These are phyloP conservation scores for Telenomus remus DNA, from an alignment of 1,140 invertebrate species.

Conservation along the genomic window DNA sequence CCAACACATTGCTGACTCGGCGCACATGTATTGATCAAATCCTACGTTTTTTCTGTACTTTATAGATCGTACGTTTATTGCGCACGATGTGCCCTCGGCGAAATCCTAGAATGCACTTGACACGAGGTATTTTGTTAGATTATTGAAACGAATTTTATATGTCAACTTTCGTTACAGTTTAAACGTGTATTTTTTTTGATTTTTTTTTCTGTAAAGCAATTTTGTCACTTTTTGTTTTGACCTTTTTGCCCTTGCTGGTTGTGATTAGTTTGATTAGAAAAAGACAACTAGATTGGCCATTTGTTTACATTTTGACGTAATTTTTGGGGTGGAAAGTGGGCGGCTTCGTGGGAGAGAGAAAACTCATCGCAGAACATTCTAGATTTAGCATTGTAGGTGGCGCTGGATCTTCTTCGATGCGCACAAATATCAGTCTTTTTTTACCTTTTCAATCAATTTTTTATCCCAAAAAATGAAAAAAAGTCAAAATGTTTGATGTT, in stretches of 20 bases:
- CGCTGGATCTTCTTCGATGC: slow-evolving; percentile 26
- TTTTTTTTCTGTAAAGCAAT: background rate
- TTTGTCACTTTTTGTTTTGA: background rate
- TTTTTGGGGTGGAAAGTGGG: slow-evolving; percentile 28
- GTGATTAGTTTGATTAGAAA: background rate
- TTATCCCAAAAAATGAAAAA: background rate
- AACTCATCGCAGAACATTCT: slow-evolving; percentile 59
- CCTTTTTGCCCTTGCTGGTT: background rate
- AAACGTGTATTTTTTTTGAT: background rate
- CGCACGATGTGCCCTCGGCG: slow-evolving; percentile 74
- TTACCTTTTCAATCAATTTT: background rate
- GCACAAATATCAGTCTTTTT: slow-evolving; percentile 24
- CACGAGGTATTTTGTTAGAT: slow-evolving; percentile 72
- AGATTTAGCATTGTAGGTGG: slow-evolving; percentile 50
- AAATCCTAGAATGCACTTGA: slow-evolving; percentile 75
- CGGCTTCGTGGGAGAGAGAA: slow-evolving; percentile 36
- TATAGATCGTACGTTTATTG: slow-evolving; percentile 75
- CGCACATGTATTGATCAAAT: slow-evolving; percentile 72
- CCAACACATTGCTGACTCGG: slow-evolving; percentile 37
- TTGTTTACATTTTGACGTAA: slow-evolving; percentile 10
- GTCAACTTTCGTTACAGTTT: background rate
- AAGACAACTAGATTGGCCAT: background rate
- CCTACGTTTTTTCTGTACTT: slow-evolving; percentile 75
- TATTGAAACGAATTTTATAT: slow-evolving; percentile 63
- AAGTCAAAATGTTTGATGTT: too few species aligned